Base-by-base conservation (phyloP, 2,797 vertebrate species). In the Odontamblyopus rebecca region DNA sequence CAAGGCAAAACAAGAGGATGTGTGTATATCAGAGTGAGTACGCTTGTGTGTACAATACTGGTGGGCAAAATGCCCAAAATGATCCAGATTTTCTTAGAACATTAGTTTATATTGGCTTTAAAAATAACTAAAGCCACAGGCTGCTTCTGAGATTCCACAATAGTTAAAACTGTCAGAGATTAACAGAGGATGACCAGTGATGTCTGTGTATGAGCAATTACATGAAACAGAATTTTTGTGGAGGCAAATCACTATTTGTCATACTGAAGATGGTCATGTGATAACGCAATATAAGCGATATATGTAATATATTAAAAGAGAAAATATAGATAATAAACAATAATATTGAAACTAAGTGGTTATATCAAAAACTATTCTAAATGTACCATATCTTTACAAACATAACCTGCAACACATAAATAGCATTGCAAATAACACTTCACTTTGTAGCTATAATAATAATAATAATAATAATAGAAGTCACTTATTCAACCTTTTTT, bases 41-140 rank as follows among this genome's bases (percentile, higher is more conserved):
- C 15, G 64, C 73, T 44, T 79, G 68, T 86, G 77, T 89, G 61
- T 66, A 16, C 41, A 44, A 6, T 18, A 56, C 64, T 23, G n/a
- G 9, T 26, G 56, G 8, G 7, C n/a, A 53, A 53, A 19, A 19
- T 53, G 18, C 2, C 51, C 6, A 1, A 19, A n/a, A 53, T 19
- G 1, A 19, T 53, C 18, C 7, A 7, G 5, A n/a, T 53, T n/a
- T 53, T 53, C 19, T 53, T 19, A 41, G 38, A 11, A 11, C 11
- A 53, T 51, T 1, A 51, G 2, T 5, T 54, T 54, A 7, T 54
- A 54, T 54, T 54, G 53, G 19, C 19, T 54, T 54, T 53, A n/a
- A 53, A 53, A 53, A 18, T 18, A 53, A 53, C 50, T 53, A 53
- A 53, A 18, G 18, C 6, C 18, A 54, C n/a, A 54, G n/a, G 2